A percentile compares a stretch with the other conserved stretches of the same genome.
phyloP scores from a whole-genome alignment of 2,888 invertebrate genomes.

The Acanthosepion esculentum region DNA sequence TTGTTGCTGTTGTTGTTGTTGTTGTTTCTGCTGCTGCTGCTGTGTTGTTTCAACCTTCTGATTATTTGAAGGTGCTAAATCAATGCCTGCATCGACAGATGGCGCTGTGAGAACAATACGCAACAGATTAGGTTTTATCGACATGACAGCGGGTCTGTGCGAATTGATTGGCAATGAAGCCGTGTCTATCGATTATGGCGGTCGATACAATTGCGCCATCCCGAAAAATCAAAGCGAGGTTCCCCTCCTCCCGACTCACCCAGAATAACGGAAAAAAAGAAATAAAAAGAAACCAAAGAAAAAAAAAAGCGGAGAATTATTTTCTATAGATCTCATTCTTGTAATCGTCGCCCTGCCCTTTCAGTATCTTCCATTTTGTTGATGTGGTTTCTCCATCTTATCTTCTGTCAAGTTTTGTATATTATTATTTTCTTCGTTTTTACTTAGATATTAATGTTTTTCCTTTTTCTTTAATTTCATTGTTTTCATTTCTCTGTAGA shows the following conservation, averaged over 20 bases:
- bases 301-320: neutral
- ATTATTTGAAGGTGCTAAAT: neutral
- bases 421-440: neutral
- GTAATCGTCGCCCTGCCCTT: no score
- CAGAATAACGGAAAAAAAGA: no score
- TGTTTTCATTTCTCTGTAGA: no score
- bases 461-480: no score
- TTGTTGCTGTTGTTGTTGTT: no score
- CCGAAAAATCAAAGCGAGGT: neutral
- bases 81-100: neutral
- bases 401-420: neutral
- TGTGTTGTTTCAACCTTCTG: no score
- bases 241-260: neutral
- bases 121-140: conserved; percentile 18
- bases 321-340: no score
- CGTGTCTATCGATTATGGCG: neutral
- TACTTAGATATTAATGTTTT: no score
- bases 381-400: neutral
- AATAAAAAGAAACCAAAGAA: neutral
- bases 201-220: neutral
- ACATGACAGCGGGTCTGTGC: neutral
- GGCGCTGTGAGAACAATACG: conserved; percentile 1
- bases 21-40: no score
- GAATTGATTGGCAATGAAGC: conserved; percentile 18
- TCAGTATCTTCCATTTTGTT: no score